phyloP scores from a whole-genome alignment of 1,140 invertebrate genomes.

The Hylyphantes graminicola region DNA sequence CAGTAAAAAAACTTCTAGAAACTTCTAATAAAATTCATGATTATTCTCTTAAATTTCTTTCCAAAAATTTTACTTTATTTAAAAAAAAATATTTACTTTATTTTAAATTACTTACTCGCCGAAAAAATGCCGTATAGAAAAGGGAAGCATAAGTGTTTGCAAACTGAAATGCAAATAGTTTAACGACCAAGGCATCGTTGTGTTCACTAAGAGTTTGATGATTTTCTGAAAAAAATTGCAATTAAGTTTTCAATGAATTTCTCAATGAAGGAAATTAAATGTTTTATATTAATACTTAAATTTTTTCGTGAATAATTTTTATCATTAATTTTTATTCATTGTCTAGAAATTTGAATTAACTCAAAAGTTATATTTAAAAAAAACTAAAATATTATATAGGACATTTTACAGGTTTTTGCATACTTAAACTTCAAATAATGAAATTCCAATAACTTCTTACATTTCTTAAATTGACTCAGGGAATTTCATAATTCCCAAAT shows the following conservation, averaged over 20 bases:
- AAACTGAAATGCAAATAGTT: constrained; percentile 71
- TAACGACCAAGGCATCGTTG: constrained; percentile 69
- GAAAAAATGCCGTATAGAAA: constrained; percentile 70
- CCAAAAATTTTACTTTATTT: not conserved
- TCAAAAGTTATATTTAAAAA: too few relatives aligned
- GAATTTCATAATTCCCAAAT: too few relatives aligned
- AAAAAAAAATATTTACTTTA: not conserved
- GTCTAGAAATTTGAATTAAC: too few relatives aligned
- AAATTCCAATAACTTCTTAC: too few relatives aligned
- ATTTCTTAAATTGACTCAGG: too few relatives aligned
- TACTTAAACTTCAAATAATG: too few relatives aligned
- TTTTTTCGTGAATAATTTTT: not conserved
- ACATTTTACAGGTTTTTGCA: too few relatives aligned
- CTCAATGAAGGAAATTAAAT: not conserved
- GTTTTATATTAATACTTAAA: not conserved
- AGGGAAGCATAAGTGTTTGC: constrained; percentile 69
- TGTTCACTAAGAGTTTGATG: constrained; percentile 68
- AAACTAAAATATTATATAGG: too few relatives aligned
- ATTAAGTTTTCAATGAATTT: not conserved
- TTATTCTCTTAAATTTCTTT: not conserved
- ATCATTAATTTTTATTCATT: too few relatives aligned
- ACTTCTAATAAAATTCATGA: not conserved
- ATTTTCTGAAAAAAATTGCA: constrained; percentile 66
- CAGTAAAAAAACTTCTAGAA: too few relatives aligned
- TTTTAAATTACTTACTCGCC: constrained; percentile 63